Evolutionary conservation across 1,140 invertebrate species (phyloP).

Genomic region (Melanaphis sacchari): DNA sequence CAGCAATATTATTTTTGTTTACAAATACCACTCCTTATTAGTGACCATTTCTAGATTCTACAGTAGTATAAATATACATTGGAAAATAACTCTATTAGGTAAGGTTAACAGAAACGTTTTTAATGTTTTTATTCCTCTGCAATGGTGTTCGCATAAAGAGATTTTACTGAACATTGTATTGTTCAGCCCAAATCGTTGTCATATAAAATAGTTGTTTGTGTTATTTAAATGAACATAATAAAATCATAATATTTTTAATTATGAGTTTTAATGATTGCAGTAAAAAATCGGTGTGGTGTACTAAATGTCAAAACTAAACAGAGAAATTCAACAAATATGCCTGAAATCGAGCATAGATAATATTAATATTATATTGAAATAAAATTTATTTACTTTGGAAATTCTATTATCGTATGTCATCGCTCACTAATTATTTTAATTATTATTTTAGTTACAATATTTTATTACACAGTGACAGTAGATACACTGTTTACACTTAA

Average conservation of each 20-base stretch:
- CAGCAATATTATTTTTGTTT: background rate
- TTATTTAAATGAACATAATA: background rate
- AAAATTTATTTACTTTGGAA: no score
- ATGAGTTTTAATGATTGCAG: background rate
- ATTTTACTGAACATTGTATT: background rate
- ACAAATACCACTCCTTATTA: fast-evolving
- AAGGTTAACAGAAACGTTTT: no score
- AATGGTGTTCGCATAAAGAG: background rate
- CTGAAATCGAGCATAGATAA: background rate
- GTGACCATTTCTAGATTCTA: background rate
- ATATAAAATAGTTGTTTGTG: background rate
- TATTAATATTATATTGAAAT: no score
- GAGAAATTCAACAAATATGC: background rate
- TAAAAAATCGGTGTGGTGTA: background rate
- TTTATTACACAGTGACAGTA: background rate
- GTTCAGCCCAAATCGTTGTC: background rate
- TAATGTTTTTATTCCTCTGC: no score
- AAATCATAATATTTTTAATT: background rate
- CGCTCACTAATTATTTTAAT: background rate
- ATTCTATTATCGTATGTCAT: no score
- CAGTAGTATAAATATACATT: background rate
- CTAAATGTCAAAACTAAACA: background rate
- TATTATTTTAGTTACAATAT: background rate
- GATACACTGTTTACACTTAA: background rate
- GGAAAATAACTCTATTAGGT: background rate